phyloP scores from a whole-genome alignment of 35 echinoderm and acorn worm genomes.

The Diadema setosum region DNA sequence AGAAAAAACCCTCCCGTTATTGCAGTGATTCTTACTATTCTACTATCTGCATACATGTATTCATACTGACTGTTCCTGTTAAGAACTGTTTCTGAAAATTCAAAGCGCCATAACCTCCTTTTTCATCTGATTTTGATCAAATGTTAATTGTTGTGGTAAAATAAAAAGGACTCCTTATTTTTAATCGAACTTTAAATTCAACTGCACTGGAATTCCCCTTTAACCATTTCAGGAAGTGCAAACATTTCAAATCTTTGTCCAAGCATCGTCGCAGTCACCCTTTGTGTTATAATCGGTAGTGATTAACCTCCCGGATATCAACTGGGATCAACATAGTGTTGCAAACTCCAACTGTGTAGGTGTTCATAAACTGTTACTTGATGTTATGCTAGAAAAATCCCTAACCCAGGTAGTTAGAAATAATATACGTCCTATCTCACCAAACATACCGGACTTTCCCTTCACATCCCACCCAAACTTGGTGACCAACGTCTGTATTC shows the following conservation, averaged over 20 bases:
- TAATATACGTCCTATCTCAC: conserved; percentile 22
- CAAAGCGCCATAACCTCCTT: no score
- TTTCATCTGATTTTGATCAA: no score
- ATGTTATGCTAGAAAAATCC: neutral
- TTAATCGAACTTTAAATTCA: no score
- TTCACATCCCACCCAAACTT: neutral
- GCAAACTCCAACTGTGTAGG: neutral
- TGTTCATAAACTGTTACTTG: neutral
- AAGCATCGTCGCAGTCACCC: neutral
- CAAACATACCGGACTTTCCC: conserved; percentile 7
- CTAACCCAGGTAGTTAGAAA: neutral
- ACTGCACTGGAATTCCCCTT: no score
- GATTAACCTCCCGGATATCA: conserved; percentile 45
- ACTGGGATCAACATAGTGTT: neutral
- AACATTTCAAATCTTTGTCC: neutral
- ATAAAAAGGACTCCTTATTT: no score
- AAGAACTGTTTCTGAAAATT: no score
- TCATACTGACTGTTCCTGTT: no score
- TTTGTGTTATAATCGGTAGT: conserved; percentile 24
- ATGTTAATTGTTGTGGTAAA: no score
- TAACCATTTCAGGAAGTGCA: no score
- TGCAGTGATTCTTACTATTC: no score
- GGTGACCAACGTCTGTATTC: neutral
- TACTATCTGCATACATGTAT: no score
- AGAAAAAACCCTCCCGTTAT: no score